Evolutionary conservation across 2,113 vertebrate species (phyloP).

Genomic region (Pycnonotus jocosus): DNA sequence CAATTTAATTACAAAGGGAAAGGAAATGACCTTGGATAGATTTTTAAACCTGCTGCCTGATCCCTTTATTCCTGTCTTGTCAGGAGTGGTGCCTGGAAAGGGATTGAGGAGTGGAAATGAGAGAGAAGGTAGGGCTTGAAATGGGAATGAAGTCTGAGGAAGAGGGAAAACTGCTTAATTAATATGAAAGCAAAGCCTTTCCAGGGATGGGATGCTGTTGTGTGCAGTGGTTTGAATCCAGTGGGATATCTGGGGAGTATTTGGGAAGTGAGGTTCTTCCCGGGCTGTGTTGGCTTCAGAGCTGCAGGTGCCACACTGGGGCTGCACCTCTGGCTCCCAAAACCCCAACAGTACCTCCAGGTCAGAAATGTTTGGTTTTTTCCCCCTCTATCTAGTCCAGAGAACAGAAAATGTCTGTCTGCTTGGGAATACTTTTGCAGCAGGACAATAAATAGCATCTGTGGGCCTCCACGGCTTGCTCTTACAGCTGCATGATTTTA

Average conservation of each 20-base stretch:
- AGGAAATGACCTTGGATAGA: slow-evolving; percentile 11
- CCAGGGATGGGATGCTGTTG: background rate
- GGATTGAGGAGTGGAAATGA: background rate
- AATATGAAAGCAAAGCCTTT: background rate
- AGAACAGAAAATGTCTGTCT: background rate
- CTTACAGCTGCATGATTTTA: background rate
- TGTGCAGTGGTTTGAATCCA: background rate
- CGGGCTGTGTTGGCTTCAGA: background rate
- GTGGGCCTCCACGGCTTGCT: background rate
- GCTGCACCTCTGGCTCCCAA: background rate
- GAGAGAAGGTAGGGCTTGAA: background rate
- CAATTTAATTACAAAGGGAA: slow-evolving; percentile 20
- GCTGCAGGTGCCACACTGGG: background rate
- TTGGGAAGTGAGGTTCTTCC: background rate
- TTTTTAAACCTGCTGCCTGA: slow-evolving; percentile 43
- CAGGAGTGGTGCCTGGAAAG: slow-evolving; percentile 10
- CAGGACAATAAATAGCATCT: background rate
- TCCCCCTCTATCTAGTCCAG: background rate
- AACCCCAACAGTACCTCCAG: background rate
- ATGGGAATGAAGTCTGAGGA: background rate
- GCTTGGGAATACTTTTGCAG: background rate
- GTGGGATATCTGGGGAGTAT: background rate
- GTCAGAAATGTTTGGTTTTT: background rate
- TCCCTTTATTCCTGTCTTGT: slow-evolving; percentile 21
- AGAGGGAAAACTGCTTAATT: background rate